Conservation (phyloP, 1,140 invertebrate genomes). For the Pristionchus pacificus region DNA sequence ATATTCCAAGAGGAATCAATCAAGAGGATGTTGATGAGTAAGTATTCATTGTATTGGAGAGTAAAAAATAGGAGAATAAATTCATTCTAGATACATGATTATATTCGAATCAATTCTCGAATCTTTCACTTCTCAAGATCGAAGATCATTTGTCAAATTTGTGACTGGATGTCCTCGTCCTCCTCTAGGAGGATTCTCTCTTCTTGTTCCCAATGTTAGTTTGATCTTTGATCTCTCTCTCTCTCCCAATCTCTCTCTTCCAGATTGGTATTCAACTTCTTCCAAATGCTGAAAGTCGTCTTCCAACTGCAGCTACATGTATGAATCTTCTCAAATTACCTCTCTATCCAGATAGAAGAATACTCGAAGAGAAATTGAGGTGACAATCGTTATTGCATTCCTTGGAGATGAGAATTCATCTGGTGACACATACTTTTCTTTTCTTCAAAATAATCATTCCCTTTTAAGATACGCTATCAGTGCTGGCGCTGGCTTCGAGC, state of each 20-base stretch:
- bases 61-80: background rate
- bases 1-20: background rate
- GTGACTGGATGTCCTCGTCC: constrained; percentile 29
- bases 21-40: background rate
- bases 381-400: too few relatives aligned
- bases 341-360: background rate
- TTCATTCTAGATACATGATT: background rate
- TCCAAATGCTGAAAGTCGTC: background rate
- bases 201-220: constrained; percentile 13
- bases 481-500: constrained; percentile 24
- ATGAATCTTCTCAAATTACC: constrained; percentile 31
- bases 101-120: background rate
- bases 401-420: too few relatives aligned
- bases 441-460: background rate
- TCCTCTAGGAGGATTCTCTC: constrained; percentile 22
- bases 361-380: constrained; percentile 15
- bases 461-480: constrained; percentile 22
- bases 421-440: too few relatives aligned
- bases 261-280: background rate
- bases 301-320: constrained; percentile 27
- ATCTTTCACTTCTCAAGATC: background rate
- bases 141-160: constrained; percentile 22
- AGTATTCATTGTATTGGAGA: background rate
- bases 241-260: background rate
- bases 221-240: background rate